Conservation (phyloP, 2,797 vertebrate species). For the Bradypus variegatus region DNA sequence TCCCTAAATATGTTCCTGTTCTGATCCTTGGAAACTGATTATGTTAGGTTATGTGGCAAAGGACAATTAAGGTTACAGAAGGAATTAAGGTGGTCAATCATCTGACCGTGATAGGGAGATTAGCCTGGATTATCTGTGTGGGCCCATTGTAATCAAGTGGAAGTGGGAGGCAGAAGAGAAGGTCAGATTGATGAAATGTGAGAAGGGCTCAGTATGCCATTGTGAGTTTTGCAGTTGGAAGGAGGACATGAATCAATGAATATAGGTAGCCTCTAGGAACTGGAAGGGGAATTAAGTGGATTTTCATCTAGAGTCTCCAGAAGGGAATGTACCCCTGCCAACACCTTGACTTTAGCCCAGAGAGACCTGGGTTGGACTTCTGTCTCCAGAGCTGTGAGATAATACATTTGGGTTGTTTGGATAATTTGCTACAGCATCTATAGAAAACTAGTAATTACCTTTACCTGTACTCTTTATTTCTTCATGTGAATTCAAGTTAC, state of each 20-base stretch:
- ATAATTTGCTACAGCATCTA: background rate
- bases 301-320: background rate
- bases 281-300: background rate
- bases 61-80: background rate
- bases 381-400: background rate
- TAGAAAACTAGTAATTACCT: background rate
- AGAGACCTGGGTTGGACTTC: background rate
- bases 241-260: background rate
- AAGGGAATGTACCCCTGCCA: background rate
- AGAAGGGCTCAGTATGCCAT: background rate
- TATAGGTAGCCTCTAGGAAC: background rate
- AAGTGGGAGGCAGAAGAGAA: background rate
- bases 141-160: background rate
- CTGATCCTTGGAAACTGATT: background rate
- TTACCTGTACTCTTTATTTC: background rate
- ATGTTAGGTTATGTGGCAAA: background rate
- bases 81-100: background rate
- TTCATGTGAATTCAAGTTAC: background rate
- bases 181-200: background rate
- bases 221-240: background rate
- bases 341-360: background rate
- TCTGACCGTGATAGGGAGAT: background rate
- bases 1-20: background rate
- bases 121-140: background rate
- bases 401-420: background rate